Conservation (phyloP, 2,888 invertebrate species). For the Drosophila mayaguana region DNA sequence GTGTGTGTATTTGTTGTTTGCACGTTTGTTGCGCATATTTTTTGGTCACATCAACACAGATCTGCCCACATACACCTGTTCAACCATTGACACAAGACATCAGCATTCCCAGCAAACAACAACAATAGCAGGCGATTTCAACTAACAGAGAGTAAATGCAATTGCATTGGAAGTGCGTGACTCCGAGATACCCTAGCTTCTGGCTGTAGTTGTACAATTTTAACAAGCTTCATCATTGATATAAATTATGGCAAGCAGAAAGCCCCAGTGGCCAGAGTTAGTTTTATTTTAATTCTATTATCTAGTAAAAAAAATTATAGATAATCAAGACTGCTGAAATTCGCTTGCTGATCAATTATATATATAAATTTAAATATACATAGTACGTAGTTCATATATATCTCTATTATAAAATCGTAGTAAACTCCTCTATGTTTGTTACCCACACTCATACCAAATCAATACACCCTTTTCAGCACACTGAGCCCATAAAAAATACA, state of each 20-base stretch:
- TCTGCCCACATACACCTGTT: slow-evolving; percentile 38
- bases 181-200: neutral
- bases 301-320: no score
- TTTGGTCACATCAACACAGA: slow-evolving; percentile 61
- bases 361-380: neutral
- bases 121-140: slow-evolving; percentile 64
- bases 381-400: neutral
- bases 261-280: no score
- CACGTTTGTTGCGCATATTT: slow-evolving; percentile 57
- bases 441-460: neutral
- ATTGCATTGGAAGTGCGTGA: neutral
- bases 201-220: no score
- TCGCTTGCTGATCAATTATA: no score
- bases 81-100: slow-evolving; percentile 72
- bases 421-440: neutral
- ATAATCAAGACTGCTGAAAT: no score
- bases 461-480: neutral
- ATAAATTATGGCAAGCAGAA: no score
- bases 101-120: slow-evolving; percentile 40
- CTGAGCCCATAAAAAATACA: slow-evolving; percentile 11
- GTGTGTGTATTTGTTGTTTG: slow-evolving; percentile 28
- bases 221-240: no score
- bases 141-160: slow-evolving; percentile 16
- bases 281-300: no score
- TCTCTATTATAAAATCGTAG: neutral